Evolutionary conservation across 2,888 invertebrate genomes (phyloP), one percentile per base, ranked within the genome.

Genomic region (Phymatocera aterrima): DNA sequence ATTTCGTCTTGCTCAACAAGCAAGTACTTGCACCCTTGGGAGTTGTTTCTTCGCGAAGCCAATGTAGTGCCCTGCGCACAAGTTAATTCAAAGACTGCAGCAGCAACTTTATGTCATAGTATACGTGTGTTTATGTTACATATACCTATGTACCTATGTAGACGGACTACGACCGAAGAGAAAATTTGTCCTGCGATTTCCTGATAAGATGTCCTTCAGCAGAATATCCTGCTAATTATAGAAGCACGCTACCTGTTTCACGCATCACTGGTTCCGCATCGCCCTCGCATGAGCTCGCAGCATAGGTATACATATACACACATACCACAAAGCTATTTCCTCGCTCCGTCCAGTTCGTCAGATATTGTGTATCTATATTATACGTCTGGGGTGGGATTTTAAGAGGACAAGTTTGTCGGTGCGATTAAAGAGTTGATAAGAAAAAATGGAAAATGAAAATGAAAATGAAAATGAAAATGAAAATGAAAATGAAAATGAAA

Each of bases 1-100:
- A 72, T 48, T 68, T 46, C 43, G 48, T 51, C 72, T 72, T 72
- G 51, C 31, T 72, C 34, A 51, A 72, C 72, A 48, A 72, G 48
- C n/a, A n/a, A n/a, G n/a, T n/a, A n/a, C n/a, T n/a, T 48, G 34
- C 18, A 72, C 34, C 51, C 51, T n/a, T 51, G 48, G 48, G 31
- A 72, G 72, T 51, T 72, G n/a, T 31, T 31, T 51, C 48, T 72
- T 48, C 3, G n/a, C 5, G 34, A 43, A 51, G 3, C 51, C 48
- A n/a, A 2, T 72, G 18, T 21, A 51, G 12, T 28, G 46, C 61
- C 61, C 37, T n/a, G n/a, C n/a, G 18, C 37, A 18, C n/a, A 31
- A 34, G 6, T 10, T 57, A 57, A 28, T 57, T 28, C 28, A 28
- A 28, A 57, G 57, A 24, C 15, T 24, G 4, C 18, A 57, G 1